Evolutionary conservation across 2,797 vertebrate genomes (phyloP), one percentile per base, ranked within the genome.

Genomic region (Sebastes cheni): DNA sequence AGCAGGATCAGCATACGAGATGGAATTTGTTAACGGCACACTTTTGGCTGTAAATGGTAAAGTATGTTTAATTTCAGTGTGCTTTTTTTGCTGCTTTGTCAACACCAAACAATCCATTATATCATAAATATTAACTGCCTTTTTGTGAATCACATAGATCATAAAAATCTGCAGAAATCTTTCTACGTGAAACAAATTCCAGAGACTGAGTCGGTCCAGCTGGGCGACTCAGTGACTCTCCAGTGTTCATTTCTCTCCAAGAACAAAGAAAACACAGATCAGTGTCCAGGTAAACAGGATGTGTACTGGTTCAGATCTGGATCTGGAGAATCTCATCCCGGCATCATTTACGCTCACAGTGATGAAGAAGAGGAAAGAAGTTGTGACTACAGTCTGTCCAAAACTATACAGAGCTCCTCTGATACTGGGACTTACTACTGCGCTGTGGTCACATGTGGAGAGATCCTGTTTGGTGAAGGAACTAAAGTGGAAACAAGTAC

Each of bases 401-500:
- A 55, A 81, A 77, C 66, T 22, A 8, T 85, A 23, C 32, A 59
- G 20, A 52, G 1, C 67, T 67, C 60, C 0, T 86, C 87, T 78
- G 91, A 93, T 34, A 3, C 54, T 58, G 90, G 90, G 70, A 90
- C 77, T 23, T 93, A 91, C 81, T 90, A 90, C 85, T 91, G 88
- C 32, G 91, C 91, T 32, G 82, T 92, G 5, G 58, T 55, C 4
- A 77, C 78, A 69, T 92, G 92, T 89, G 89, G 88, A 20, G 6
- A 90, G 55, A 87, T 93, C 58, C 85, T 93, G 68, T 90, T 92
- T 84, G 88, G 89, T 2, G 66, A 77, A 39, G 89, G 87, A 77
- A 91, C 86, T 0, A 77, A 36, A 59, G 67, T 89, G 52, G 68
- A 82, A 12, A 71, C 10, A 75, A 29, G 90, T 91, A 91, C 0